Base-by-base conservation (phyloP, 2,797 vertebrate species). In the Lepus townsendii region DNA sequence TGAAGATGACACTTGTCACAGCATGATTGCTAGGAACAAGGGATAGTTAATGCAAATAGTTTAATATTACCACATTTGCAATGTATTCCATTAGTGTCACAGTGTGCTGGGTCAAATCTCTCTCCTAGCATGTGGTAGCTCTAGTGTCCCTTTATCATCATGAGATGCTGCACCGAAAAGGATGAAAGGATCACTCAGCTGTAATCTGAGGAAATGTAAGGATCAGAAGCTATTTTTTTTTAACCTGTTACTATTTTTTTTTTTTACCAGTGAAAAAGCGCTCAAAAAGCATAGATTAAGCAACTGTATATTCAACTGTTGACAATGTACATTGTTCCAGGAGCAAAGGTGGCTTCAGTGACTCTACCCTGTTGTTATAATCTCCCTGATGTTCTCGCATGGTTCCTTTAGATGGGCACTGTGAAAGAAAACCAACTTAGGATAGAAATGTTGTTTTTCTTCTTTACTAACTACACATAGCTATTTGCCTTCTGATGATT, bases 1-100 rank as follows among this genome's bases (percentile, higher is more conserved):
- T 78, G 79, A 91, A 72, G 83, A 83, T 89, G 94, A 93, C 92
- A 84, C n/a, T 83, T 95, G 76, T 95, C 83, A 87, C 42, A 83
- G 32, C 19, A 14, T 65, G 79, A 89, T 50, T 97, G 88, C 69
- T 72, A 91, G 93, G 14, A 88, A 88, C 65, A 65, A 76, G 65
- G 32, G 38, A 94, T 7, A 88, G 52, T 86, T 93, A 84, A 92
- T 50, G 68, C 71, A 92, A 95, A 89, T 82, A 80, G 47, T 71
- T 66, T 82, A 69, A 52, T 32, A 83, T 83, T 52, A 86, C 14
- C 60, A 84, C 8, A 66, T 83, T 76, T 95, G 75, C 1, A 9
- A 90, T 76, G 38, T 42, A 75, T 89, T 93, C 77, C 86, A 90
- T 94, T 91, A 95, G 54, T 54, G 32, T 89, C 92, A 85, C 10